Evolutionary conservation across 2,113 vertebrate species (phyloP), one percentile per base, ranked within the genome.

Genomic region (Rhabdornis inornatus): DNA sequence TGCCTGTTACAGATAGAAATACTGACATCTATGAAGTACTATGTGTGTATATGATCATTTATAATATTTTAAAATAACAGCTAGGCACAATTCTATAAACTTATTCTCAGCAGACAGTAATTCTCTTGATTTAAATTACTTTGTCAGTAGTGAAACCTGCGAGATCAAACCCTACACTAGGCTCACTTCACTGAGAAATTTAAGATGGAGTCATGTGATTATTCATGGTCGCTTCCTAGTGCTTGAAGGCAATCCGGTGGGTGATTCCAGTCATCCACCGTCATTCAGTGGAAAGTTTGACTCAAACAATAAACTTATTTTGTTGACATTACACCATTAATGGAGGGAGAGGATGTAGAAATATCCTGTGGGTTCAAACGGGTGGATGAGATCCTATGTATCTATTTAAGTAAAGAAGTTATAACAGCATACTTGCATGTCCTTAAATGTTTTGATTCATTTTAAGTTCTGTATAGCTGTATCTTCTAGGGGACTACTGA

Each of bases 291-390:
- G 21, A 49, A 61, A 63, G 15, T 76, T 33, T 64, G 27, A 42
- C 4, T 68, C 13, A 31, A 42, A 63, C 5, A 61, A 9, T 10
- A 44, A 31, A 50, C 2, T 52, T 60, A 6, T 4, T 86, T 16
- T 87, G 25, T 70, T 61, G 37, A 59, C 6, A 21, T 89, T 64
- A 14, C 27, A 44, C 53, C 15, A 9, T 56, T 64, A 64, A 35
- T 47, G 3, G 4, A 6, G 21, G 15, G 11, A 65, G 16, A 14
- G 7, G 1, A 2, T n/a, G 1, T 42, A 28, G 52, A 56, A 83
- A 19, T 60, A 24, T 14, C 59, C 19, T 47, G 18, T 31, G 27
- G 21, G 3, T 47, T 76, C 10, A 39, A 76, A 50, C 22, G 59
- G 25, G 25, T 64, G 8, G 57, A 37, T 27, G 63, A 76, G 22